phyloP scores from a whole-genome alignment of 2,797 vertebrate genomes.

The Todus mexicanus region DNA sequence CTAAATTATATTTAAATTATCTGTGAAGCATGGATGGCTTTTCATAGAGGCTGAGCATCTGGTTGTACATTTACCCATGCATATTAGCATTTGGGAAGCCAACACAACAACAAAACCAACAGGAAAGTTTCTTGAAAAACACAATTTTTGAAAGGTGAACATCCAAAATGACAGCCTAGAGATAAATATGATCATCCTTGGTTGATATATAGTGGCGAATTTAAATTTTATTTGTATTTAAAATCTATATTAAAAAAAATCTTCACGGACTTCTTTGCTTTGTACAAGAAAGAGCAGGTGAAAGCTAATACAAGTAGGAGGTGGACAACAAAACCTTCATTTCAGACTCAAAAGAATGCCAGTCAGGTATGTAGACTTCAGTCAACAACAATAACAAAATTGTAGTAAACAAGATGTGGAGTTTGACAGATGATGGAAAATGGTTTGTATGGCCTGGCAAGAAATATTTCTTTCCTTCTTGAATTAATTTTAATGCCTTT shows the following conservation, averaged over 20 bases:
- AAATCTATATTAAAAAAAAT: background rate
- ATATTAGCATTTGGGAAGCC: background rate
- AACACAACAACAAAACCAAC: background rate
- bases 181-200: background rate
- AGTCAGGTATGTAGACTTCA: background rate
- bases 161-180: background rate
- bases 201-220: background rate
- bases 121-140: background rate
- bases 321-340: background rate
- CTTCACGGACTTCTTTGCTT: background rate
- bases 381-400: background rate
- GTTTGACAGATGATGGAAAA: background rate
- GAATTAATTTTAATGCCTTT: background rate
- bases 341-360: background rate
- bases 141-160: background rate
- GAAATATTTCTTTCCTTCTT: background rate
- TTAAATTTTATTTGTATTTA: background rate
- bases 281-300: background rate
- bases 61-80: accelerated
- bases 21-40: background rate
- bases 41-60: background rate
- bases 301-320: background rate
- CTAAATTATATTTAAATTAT: background rate
- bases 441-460: background rate
- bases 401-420: background rate